Evolutionary conservation across 64 coral and sea anemone genomes (phyloP).

Genomic region (Stichodactyla helianthus): DNA sequence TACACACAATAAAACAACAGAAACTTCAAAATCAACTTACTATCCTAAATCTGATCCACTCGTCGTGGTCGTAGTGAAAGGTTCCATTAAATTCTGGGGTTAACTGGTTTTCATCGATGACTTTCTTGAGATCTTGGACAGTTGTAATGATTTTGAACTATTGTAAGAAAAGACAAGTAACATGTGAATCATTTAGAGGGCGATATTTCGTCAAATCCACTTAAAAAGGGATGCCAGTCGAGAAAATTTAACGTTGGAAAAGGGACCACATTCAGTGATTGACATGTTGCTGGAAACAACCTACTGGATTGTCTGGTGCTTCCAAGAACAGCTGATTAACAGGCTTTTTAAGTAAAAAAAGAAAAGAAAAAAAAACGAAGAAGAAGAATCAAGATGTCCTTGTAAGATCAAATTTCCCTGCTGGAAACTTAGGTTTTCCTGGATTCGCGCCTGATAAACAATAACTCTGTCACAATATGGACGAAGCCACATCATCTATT

Average conservation of each 20-base stretch:
- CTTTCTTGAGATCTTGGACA: conserved; percentile 77
- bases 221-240: neutral
- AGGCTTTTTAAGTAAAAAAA: no score
- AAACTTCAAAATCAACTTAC: conserved; percentile 47
- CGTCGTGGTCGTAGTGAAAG: conserved; percentile 95
- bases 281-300: neutral
- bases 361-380: no score
- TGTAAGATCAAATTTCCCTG: no score
- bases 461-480: no score
- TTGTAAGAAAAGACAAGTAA: conserved; percentile 26
- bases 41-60: conserved; percentile 97
- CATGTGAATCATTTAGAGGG: neutral
- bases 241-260: neutral
- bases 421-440: no score
- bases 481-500: no score
- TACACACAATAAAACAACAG: neutral
- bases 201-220: neutral
- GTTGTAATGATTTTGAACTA: conserved; percentile 96
- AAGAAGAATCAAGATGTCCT: no score
- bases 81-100: conserved; percentile 92
- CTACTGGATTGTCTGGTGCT: no score
- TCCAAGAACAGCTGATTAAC: no score
- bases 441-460: no score
- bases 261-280: neutral
- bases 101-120: conserved; percentile 74